Evolutionary conservation across 1,140 invertebrate genomes (phyloP), one percentile per base, ranked within the genome.

Genomic region (Drosophila ercepeae): DNA sequence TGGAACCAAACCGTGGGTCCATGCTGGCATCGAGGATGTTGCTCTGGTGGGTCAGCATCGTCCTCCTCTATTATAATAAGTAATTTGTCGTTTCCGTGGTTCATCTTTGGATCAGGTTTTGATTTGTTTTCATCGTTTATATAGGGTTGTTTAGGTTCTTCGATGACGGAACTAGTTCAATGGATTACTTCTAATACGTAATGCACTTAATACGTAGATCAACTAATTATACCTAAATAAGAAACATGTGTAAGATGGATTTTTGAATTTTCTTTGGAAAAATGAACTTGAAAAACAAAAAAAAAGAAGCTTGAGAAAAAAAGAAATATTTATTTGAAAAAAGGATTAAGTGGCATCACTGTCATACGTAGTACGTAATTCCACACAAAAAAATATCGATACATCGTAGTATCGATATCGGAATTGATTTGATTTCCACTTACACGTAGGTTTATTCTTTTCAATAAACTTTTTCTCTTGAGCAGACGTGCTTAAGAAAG

Each of bases 1-100:
- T 88, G 78, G 18, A 88, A 88, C 4, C 88, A 41, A 83, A 61
- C 91, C 57, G 83, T 78, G 14, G 82, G 82, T 5, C 82, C 82
- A 44, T 86, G 82, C 2, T 36, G 14, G 25, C 82, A 86, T 18
- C 64, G 49, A 5, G 81, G 81, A 54, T 86, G 81, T 13, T 44
- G 34, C 6, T 67, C 14, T 3, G 11, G 6, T 6, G 25, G 23
- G 8, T 49, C 41, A 3, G 65, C 50, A 0, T 65, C 55, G 1
- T 58, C 32, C 2, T 77, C 77, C 19, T 86, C 77, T 0, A 73
- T 6, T 52, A 53, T 18, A 2, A 88, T 23, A 14, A 75, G 19
- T 0, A 86, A 57, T 29, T 88, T 86, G 11, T 69, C 73, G 34
- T 53, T 6, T 6, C 39, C 48, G 18, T 23, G 8, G 19, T 13